Evolutionary conservation across 2,888 invertebrate genomes (phyloP).

Genomic region (Glaucopsyche alexis): DNA sequence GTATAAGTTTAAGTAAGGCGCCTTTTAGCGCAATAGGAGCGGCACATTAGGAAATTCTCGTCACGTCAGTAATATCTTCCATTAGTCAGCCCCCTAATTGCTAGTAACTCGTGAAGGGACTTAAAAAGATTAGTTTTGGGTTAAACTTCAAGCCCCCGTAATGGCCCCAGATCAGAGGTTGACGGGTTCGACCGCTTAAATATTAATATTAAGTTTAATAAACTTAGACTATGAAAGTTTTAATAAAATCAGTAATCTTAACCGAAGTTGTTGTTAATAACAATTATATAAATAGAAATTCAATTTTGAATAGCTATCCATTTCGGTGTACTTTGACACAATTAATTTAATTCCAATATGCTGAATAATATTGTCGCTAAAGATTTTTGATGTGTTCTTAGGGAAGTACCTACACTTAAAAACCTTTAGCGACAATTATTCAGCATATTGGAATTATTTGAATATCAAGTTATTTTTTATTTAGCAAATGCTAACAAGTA

Average conservation of each 20-base stretch:
- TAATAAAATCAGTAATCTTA: background rate
- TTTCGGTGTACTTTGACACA: too few species aligned
- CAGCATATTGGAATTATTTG: too few species aligned
- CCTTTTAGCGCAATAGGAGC: background rate
- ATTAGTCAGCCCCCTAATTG: constrained; percentile 7
- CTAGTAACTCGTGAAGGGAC: background rate
- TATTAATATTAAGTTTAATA: background rate
- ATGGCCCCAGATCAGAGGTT: background rate
- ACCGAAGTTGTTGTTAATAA: background rate
- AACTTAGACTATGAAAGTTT: background rate
- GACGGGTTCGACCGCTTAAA: background rate
- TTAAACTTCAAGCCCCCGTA: background rate
- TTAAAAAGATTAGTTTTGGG: background rate
- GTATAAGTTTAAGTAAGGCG: too few species aligned
- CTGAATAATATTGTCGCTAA: too few species aligned
- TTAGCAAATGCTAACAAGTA: background rate
- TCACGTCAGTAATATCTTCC: constrained; percentile 14
- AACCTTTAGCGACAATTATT: too few species aligned
- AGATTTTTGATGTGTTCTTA: too few species aligned
- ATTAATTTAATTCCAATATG: too few species aligned
- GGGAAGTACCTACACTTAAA: too few species aligned
- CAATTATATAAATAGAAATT: too few species aligned
- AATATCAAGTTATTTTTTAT: background rate
- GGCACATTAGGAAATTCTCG: background rate
- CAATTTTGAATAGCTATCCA: too few species aligned